A percentile compares a stretch with the other conserved stretches of the same genome.
Evolutionary conservation across 2,113 vertebrate genomes (phyloP).

Genomic region (Oxygymnocypris stewartii): DNA sequence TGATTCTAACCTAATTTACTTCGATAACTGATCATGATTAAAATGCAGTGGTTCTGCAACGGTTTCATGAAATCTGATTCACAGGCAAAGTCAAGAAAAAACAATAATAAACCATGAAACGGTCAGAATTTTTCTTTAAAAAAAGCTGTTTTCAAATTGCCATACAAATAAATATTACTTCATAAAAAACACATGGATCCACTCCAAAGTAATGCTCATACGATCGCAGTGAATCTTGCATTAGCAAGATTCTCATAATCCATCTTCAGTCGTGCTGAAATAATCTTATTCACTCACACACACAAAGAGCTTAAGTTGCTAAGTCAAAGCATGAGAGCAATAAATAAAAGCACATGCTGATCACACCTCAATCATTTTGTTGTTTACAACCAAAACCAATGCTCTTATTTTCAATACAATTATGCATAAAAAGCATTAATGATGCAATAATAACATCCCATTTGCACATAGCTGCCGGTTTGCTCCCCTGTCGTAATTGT

Average conservation of each 20-base stretch:
- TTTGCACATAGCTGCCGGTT: neutral
- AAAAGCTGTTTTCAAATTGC: neutral
- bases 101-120: too few species aligned
- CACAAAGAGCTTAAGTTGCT: neutral
- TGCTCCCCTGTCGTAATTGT: neutral
- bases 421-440: constrained; percentile 5
- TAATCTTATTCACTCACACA: constrained; percentile 45
- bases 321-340: neutral
- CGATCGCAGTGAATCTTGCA: constrained; percentile 56
- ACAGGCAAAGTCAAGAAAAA: too few species aligned
- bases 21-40: too few species aligned
- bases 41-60: too few species aligned
- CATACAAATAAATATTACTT: neutral
- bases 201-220: neutral
- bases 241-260: constrained; percentile 53
- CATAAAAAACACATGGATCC: constrained; percentile 37
- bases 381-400: neutral
- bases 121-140: too few species aligned
- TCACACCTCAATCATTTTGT: neutral
- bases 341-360: neutral
- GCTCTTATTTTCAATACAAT: neutral
- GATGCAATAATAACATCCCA: constrained; percentile 8
- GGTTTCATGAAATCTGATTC: too few species aligned
- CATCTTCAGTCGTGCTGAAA: constrained; percentile 16
- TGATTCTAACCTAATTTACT: too few species aligned